Evolutionary conservation across 2,888 invertebrate genomes (phyloP), one percentile per base, ranked within the genome.

Genomic region (Cactoblastis cactorum): DNA sequence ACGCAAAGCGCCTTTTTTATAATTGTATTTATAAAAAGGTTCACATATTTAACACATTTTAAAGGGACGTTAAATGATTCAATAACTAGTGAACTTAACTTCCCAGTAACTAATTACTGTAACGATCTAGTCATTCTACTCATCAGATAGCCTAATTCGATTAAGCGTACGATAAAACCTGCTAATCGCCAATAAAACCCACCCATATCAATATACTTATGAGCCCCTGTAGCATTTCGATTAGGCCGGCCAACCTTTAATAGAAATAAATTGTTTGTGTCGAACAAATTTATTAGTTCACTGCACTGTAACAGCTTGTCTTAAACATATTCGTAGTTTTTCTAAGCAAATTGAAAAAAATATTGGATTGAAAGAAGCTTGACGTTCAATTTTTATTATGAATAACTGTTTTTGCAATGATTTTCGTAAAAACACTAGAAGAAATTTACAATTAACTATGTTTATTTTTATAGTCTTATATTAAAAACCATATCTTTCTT

Each of bases 131-230:
- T 22, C 22, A 14, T 22, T 45, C 32, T 45, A 45, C 17, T 1
- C 18, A 32, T 33, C 34, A 28, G 17, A 45, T 43, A 34, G 43
- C 37, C 48, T 37, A 46, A 50, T 50, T 53, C 50, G 33, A 52
- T 46, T 50, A 52, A 55, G 55, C 53, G 58, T 37, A 15, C 45
- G 50, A 51, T 55, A 51, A 55, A 58, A 54, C 53, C n/a, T 58
- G 55, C 54, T 54, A 53, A 57, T 14, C 22, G 41, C 41, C 49
- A 33, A 22, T 49, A 41, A 37, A 39, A 35, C 35, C 33, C 41
- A 9, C 41, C 49, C 49, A 32, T 28, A 28, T 41, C 49, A 34
- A 49, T 33, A 47, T 35, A 49, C 33, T 41, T 41, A 49, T 49
- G 38, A 33, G 12, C 49, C 28, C 22, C 41, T 8, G 9, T 41